phyloP scores from a whole-genome alignment of 2,888 invertebrate species.

The Yponomeuta plumbellus region DNA sequence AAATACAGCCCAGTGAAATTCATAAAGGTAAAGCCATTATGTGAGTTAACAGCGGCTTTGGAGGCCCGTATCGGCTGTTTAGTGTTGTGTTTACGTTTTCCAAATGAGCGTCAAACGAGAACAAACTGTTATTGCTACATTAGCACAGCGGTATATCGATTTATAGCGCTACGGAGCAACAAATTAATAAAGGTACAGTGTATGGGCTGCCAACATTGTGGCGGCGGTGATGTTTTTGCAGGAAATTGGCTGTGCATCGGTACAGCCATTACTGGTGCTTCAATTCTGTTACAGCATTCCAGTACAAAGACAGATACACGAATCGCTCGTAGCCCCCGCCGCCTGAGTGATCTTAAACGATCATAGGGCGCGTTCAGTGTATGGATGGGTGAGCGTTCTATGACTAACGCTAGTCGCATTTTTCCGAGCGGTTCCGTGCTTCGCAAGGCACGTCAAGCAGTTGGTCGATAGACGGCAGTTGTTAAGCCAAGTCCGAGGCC shows the following conservation, averaged over 20 bases:
- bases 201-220: not conserved
- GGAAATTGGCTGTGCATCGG: not conserved
- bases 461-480: too few species aligned
- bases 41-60: conserved; percentile 44
- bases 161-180: conserved; percentile 38
- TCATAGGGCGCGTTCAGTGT: too few species aligned
- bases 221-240: not conserved
- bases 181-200: conserved; percentile 14
- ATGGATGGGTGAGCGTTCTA: too few species aligned
- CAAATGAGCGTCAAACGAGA: conserved; percentile 55
- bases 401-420: too few species aligned
- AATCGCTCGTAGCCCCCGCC: too few species aligned
- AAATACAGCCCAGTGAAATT: conserved; percentile 37
- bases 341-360: too few species aligned
- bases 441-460: too few species aligned
- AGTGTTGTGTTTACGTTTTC: conserved; percentile 52
- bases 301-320: too few species aligned
- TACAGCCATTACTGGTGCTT: too few species aligned
- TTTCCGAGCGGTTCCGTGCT: too few species aligned
- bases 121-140: conserved; percentile 56
- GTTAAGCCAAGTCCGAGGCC: too few species aligned
- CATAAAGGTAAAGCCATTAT: conserved; percentile 26
- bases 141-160: conserved; percentile 55
- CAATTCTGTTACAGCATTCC: too few species aligned
- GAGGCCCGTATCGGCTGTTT: conserved; percentile 51